These are phyloP conservation scores for Drosophila infuscata DNA, from an alignment of 2,888 invertebrate genomes.

Conservation along the genomic window DNA sequence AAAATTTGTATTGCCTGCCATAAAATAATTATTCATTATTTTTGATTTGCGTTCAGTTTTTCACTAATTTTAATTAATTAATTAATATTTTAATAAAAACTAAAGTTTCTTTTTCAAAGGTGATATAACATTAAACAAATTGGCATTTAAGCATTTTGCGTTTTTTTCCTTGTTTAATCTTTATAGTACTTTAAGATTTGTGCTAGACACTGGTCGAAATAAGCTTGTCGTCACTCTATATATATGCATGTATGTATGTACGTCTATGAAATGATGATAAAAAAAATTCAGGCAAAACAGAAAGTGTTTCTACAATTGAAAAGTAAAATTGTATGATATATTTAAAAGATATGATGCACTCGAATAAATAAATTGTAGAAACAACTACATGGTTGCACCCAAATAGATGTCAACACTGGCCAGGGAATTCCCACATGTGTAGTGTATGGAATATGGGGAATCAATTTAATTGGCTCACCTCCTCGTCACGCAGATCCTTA, in stretches of 20 bases:
- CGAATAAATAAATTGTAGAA: not conserved
- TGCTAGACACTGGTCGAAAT: too few relatives aligned
- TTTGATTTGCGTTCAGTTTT: too few relatives aligned
- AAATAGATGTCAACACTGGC: slow-evolving; percentile 10
- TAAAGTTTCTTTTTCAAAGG: too few relatives aligned
- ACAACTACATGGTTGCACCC: not conserved
- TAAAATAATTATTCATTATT: too few relatives aligned
- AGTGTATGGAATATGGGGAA: not conserved
- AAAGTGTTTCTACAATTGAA: not conserved
- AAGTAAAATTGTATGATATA: not conserved
- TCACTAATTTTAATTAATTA: too few relatives aligned
- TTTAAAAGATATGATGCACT: not conserved
- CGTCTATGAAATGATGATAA: not conserved
- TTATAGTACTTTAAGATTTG: too few relatives aligned
- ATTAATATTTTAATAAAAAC: too few relatives aligned
- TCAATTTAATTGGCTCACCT: slow-evolving; percentile 87
- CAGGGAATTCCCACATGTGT: not conserved
- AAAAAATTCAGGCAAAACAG: not conserved
- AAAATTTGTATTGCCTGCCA: too few relatives aligned
- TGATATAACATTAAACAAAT: too few relatives aligned
- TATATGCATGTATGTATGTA: not conserved
- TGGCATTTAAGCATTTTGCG: too few relatives aligned
- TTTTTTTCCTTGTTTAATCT: too few relatives aligned
- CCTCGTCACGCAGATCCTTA: slow-evolving; percentile 97
- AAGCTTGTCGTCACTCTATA: too few relatives aligned